Percentiles rank a stretch among this genome's conserved stretches.
phyloP scores from a whole-genome alignment of 2,888 invertebrate species.

The Athetis lepigone region DNA sequence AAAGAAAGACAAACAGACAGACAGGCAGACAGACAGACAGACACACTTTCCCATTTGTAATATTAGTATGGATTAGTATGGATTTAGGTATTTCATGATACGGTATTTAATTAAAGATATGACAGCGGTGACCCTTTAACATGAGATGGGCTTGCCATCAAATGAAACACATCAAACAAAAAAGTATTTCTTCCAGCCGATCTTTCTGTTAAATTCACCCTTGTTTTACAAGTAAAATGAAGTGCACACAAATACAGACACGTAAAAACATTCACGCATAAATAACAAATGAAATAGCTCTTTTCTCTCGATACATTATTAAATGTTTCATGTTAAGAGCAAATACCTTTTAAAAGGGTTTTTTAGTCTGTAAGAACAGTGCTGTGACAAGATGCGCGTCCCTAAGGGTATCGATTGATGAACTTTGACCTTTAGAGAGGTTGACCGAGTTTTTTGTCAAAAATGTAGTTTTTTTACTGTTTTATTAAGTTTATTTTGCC shows the following conservation, averaged over 20 bases:
- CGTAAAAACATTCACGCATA: background rate
- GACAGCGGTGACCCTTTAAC: too few relatives aligned
- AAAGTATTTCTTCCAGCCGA: too few relatives aligned
- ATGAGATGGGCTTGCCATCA: too few relatives aligned
- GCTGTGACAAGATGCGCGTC: slow-evolving; percentile 38
- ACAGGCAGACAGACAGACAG: too few relatives aligned
- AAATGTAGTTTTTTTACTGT: background rate
- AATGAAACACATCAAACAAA: too few relatives aligned
- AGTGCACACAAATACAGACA: background rate
- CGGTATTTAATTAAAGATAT: too few relatives aligned
- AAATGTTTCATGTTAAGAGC: slow-evolving; percentile 41
- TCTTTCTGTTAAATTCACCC: too few relatives aligned
- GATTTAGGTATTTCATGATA: too few relatives aligned
- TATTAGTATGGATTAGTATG: too few relatives aligned
- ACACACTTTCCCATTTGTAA: too few relatives aligned
- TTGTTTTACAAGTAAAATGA: background rate
- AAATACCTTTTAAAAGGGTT: slow-evolving; percentile 44
- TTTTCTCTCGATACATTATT: slow-evolving; percentile 37
- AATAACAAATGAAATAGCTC: slow-evolving; percentile 38
- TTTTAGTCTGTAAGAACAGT: slow-evolving; percentile 37
- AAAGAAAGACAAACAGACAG: too few relatives aligned
- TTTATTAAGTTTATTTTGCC: background rate
- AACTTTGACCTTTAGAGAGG: slow-evolving; percentile 27
- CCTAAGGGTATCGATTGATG: slow-evolving; percentile 30
- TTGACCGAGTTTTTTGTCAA: background rate